Evolutionary conservation across 2,888 invertebrate species (phyloP).

Genomic region (Aquatica leii): DNA sequence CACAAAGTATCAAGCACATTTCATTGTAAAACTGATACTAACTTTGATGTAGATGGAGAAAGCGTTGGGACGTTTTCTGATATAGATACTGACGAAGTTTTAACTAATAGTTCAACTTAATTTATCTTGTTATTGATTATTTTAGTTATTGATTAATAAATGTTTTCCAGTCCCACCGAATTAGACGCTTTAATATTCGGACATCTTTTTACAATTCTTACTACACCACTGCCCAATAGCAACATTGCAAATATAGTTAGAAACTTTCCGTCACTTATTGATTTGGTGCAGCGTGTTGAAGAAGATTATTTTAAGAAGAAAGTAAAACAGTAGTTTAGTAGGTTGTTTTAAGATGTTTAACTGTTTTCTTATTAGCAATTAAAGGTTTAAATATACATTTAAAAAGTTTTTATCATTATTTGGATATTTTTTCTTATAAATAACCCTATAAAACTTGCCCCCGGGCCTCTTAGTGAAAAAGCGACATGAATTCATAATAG

Average conservation of each 20-base stretch:
- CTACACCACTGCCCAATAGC: slow-evolving; percentile 86
- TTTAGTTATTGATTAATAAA: neutral
- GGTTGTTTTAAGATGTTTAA: too few relatives aligned
- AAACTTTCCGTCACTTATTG: slow-evolving; percentile 78
- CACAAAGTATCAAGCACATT: too few relatives aligned
- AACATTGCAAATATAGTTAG: slow-evolving; percentile 82
- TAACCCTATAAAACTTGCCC: too few relatives aligned
- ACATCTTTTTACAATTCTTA: slow-evolving; percentile 93
- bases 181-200: slow-evolving; percentile 96
- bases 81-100: slow-evolving; percentile 11
- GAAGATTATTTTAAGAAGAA: slow-evolving; percentile 71
- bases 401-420: too few relatives aligned
- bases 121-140: neutral
- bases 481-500: too few relatives aligned
- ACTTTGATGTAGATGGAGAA: too few relatives aligned
- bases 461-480: too few relatives aligned
- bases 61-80: neutral
- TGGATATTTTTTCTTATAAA: too few relatives aligned
- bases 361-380: too few relatives aligned
- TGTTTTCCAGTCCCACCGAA: slow-evolving; percentile 82
- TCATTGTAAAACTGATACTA: too few relatives aligned
- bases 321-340: too few relatives aligned
- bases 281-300: slow-evolving; percentile 86
- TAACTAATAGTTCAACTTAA: slow-evolving; percentile 1
- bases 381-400: too few relatives aligned